phyloP scores from a whole-genome alignment of 92 coral and sea anemone species.

The Bergia sp. region DNA sequence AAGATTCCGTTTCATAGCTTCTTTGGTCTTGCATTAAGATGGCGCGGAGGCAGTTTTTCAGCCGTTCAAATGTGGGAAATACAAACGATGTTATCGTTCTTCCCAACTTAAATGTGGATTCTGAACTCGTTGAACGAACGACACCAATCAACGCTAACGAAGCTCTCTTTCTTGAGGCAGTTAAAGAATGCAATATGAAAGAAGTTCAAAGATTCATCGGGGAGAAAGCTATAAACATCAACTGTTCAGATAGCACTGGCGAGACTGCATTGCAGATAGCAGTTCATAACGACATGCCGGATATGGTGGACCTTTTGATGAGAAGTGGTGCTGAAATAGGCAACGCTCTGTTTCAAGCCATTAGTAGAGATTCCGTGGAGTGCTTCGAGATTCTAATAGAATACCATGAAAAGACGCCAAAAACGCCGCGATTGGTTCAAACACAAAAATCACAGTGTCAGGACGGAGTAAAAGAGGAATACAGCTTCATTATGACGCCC shows the following conservation, averaged over 20 bases:
- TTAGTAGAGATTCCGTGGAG: slow-evolving; percentile 67
- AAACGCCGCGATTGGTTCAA: neutral
- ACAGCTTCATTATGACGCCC: slow-evolving; percentile 60
- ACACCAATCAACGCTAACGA: slow-evolving; percentile 46
- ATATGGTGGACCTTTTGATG: slow-evolving; percentile 60
- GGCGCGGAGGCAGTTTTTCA: neutral
- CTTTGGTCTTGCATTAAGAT: neutral
- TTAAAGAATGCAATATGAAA: slow-evolving; percentile 56
- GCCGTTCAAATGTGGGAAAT: neutral
- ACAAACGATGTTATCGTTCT: neutral
- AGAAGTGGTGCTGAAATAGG: slow-evolving; percentile 63
- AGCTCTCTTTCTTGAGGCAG: slow-evolving; percentile 73
- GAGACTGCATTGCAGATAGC: slow-evolving; percentile 82
- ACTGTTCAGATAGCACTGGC: slow-evolving; percentile 73
- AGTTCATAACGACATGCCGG: slow-evolving; percentile 56
- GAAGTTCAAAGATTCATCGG: slow-evolving; percentile 55
- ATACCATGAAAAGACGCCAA: slow-evolving; percentile 46
- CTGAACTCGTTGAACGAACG: neutral
- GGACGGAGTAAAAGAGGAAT: slow-evolving; percentile 11
- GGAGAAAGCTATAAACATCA: slow-evolving; percentile 50
- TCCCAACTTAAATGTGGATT: neutral
- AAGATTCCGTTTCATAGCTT: neutral
- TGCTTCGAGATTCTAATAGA: slow-evolving; percentile 67
- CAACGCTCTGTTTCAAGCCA: slow-evolving; percentile 77
- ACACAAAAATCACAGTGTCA: neutral